Percentiles rank a stretch among this genome's conserved stretches.
phyloP scores from a whole-genome alignment of 23 tunicate species.

The Botrylloides violaceus region DNA sequence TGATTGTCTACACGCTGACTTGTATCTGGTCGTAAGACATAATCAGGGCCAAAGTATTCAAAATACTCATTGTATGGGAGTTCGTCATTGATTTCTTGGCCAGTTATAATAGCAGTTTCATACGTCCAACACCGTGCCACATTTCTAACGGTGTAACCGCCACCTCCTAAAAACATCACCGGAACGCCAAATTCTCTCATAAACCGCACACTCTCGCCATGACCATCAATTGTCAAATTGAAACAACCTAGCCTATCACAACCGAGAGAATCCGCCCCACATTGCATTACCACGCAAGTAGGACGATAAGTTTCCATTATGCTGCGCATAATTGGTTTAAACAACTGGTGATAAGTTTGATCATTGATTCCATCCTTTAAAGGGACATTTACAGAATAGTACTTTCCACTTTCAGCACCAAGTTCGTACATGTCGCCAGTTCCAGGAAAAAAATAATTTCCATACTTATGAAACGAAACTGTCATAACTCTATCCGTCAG shows the following conservation, averaged over 20 bases:
- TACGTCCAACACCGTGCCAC: constrained; percentile 99
- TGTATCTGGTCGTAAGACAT: constrained; percentile 86
- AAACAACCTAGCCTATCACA: constrained; percentile 98
- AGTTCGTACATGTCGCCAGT: constrained; percentile 99
- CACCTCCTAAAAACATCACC: constrained; percentile 97
- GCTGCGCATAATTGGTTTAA: constrained; percentile 87
- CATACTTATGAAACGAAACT: constrained; percentile 98
- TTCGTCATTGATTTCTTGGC: constrained; percentile 74
- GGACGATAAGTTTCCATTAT: constrained; percentile 91
- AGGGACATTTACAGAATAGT: constrained; percentile 97
- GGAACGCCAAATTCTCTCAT: constrained; percentile 96
- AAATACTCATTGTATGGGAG: constrained; percentile 92
- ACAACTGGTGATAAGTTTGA: constrained; percentile 80
- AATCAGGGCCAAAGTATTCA: constrained; percentile 98
- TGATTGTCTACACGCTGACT: constrained; percentile 90
- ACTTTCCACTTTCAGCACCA: constrained; percentile 93
- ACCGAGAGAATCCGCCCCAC: constrained; percentile 99
- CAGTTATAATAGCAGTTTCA: constrained; percentile 97
- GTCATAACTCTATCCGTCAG: constrained; percentile 99
- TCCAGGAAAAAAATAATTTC: constrained; percentile 96
- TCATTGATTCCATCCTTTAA: constrained; percentile 92
- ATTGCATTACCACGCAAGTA: constrained; percentile 98
- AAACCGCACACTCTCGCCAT: constrained; percentile 91
- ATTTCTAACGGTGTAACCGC: constrained; percentile 96
- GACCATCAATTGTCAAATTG: constrained; percentile 96